Evolutionary conservation across 2,113 vertebrate genomes (phyloP), one percentile per base, ranked within the genome.

Genomic region (Tamias sibiricus): DNA sequence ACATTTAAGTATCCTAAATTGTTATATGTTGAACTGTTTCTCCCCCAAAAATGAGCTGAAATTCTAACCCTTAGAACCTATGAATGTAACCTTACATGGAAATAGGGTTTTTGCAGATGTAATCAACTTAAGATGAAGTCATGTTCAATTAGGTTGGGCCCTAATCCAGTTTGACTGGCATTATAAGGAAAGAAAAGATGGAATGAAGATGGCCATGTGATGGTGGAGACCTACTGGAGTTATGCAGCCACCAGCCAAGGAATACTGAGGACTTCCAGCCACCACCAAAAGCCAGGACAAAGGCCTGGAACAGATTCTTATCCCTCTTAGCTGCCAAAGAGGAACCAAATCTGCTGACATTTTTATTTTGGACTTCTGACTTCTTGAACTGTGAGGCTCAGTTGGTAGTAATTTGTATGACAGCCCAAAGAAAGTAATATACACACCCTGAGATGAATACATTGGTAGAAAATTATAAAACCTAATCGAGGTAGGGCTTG

Each of bases 391-490:
- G 20, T 52, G 35, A 83, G 44, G 37, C 28, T 47, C 12, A 74
- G 37, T 85, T 66, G 57, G 8, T 88, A 52, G 40, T 49, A 57
- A 87, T 76, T 68, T 76, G 14, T 69, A 49, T 42, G 49, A 42
- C 40, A 89, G 20, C 20, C 35, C 52, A 52, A 83, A 52, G 11
- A 71, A 89, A 37, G 10, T 42, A 37, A 54, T 42, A 82, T 6
- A 69, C 17, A 88, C 32, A 81, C 49, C 12, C 71, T 84, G 42
- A 69, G 19, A 77, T 30, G 42, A 84, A 84, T 28, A 62, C 49
- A 90, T 20, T 49, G 32, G 22, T 30, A 68, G 69, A 68, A 90
- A 84, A 68, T 12, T 79, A 90, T 22, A 89, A 93, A 76, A 95
- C 20, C 20, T 13, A 77, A 24, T 64, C 44, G 26, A 32, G 2